Base-by-base conservation (phyloP, 2,888 invertebrate genomes). In the Drosophila buzzatii region DNA sequence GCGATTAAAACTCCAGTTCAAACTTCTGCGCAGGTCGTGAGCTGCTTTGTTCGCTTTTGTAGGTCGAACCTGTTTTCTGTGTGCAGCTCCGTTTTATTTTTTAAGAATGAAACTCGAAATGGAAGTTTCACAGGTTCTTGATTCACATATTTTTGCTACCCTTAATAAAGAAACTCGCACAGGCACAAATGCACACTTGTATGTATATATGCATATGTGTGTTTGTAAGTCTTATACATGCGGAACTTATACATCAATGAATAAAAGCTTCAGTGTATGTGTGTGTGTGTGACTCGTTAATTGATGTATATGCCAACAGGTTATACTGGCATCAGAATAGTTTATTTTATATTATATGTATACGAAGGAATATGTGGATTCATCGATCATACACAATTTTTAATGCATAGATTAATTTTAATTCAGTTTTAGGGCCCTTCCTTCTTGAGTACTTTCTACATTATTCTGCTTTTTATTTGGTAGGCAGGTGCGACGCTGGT, bases 1-100 rank as follows among this genome's bases (percentile, higher is more conserved):
- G 63, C 63, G 73, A 61, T 69, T 73, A 71, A 74, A 85, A 90
- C 86, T 82, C 73, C 73, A 68, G 37, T 73, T 71, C 65, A 89
- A 68, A 73, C 71, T 77, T 85, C 73, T 86, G 86, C 86, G 86
- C 86, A 87, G 88, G 86, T 87, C 88, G 82, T 74, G 66, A 72
- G 56, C 57, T 68, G 73, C 73, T 76, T 79, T 76, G 58, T 39
- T 64, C 33, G 70, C 69, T 66, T 66, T 66, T 66, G 27, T 42
- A 33, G 35, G 49, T 23, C 53, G 12, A 33, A 23, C 37, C 35
- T 45, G 58, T 58, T 45, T 59, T 18, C 23, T 14, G 20, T 12
- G 3, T 12, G 6, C 14, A 35, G 44, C 20, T 57, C n/a, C 20
- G 9, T 59, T 65, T 7, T 31, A 6, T 49, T 49, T 51, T 78